Evolutionary conservation across 2,888 invertebrate species (phyloP).

Genomic region (Acholoe squamosa): DNA sequence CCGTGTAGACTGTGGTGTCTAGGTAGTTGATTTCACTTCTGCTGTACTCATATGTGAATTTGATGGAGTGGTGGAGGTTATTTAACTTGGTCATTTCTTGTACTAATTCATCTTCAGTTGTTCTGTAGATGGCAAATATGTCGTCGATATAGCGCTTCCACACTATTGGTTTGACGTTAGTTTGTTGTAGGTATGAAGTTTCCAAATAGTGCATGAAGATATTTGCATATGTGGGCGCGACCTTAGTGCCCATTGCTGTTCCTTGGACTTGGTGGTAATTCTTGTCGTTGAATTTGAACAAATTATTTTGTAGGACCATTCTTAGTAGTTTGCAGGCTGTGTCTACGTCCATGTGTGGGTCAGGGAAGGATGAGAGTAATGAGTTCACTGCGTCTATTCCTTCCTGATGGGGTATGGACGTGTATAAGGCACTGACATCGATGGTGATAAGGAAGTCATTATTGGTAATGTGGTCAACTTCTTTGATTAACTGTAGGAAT

Average conservation of each 20-base stretch:
- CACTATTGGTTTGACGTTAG: not conserved
- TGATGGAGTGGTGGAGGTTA: too few relatives aligned
- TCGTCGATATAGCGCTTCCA: slow-evolving; percentile 1
- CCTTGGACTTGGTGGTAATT: not conserved
- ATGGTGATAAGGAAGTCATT: not conserved
- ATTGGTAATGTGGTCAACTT: not conserved
- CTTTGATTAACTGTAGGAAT: slow-evolving; percentile 12
- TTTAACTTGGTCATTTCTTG: not conserved
- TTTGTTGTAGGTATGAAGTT: not conserved
- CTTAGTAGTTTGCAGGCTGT: not conserved
- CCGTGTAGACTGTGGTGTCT: too few relatives aligned
- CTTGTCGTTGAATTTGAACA: not conserved
- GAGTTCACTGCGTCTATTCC: not conserved
- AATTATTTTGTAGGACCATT: not conserved
- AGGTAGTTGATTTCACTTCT: not conserved
- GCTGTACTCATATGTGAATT: not conserved
- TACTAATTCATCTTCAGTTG: not conserved
- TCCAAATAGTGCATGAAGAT: too few relatives aligned
- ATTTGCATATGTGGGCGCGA: too few relatives aligned
- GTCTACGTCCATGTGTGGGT: not conserved
- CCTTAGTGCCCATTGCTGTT: too few relatives aligned
- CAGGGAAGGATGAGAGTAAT: not conserved
- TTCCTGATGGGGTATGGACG: slow-evolving; percentile 25
- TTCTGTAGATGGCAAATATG: not conserved
- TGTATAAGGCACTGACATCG: too few relatives aligned